Evolutionary conservation across 2,113 vertebrate genomes (phyloP).

Genomic region (Dolichotis patagonum): DNA sequence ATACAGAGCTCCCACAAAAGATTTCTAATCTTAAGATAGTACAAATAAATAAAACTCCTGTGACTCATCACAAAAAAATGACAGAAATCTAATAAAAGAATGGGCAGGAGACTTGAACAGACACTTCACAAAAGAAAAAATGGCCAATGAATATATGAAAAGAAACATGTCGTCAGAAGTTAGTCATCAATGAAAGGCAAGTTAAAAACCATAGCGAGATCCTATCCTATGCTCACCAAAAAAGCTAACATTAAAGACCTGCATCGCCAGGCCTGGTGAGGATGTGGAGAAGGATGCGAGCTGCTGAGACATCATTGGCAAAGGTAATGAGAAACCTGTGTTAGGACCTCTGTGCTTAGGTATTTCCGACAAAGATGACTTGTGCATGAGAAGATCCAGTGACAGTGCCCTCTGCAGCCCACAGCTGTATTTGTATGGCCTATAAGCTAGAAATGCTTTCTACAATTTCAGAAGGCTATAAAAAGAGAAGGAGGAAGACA

Average conservation of each 20-base stretch:
- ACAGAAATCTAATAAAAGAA: slow-evolving; percentile 19
- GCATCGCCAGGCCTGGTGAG: neutral
- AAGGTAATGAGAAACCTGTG: neutral
- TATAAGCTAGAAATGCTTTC: neutral
- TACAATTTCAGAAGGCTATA: neutral
- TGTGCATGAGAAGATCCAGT: neutral
- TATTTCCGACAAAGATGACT: neutral
- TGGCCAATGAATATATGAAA: neutral
- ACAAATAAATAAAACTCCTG: neutral
- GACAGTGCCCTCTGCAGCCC: neutral
- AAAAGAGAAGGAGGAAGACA: neutral
- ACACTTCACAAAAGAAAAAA: neutral
- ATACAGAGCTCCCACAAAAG: neutral
- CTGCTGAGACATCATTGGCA: neutral
- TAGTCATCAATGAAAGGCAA: neutral
- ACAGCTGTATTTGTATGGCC: neutral
- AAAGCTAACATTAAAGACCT: neutral
- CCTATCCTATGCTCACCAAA: neutral
- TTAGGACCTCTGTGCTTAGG: neutral
- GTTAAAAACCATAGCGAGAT: neutral
- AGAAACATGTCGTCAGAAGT: neutral
- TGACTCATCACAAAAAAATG: slow-evolving; percentile 11
- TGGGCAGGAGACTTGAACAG: neutral
- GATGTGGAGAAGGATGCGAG: neutral
- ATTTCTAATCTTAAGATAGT: neutral